A percentile compares a stretch with the other conserved stretches of the same genome.
Conservation (phyloP, 1,140 invertebrate species). For the Sitophilus oryzae region DNA sequence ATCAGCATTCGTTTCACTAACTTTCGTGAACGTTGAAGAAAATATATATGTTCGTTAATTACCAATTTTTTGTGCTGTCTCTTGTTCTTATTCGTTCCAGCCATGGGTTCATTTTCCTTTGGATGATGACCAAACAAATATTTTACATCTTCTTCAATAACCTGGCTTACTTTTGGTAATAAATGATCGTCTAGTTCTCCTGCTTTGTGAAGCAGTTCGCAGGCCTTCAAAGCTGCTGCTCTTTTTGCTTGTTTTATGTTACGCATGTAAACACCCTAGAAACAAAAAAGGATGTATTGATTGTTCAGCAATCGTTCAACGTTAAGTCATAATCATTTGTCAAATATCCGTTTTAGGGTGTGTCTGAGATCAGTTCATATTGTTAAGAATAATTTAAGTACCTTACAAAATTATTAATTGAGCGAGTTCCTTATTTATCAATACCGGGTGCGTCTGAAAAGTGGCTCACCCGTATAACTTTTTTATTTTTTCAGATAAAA, state of each 20-base stretch:
- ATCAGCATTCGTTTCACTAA: too few species aligned
- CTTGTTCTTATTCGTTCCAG: constrained; percentile 27
- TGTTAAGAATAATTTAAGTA: too few species aligned
- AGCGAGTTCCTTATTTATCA: too few species aligned
- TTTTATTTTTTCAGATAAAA: too few species aligned
- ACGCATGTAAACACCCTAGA: constrained; percentile 55
- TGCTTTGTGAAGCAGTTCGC: constrained; percentile 60
- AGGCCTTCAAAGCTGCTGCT: constrained; percentile 71
- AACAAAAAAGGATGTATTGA: not conserved
- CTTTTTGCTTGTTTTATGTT: constrained; percentile 67
- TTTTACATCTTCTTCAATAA: constrained; percentile 35
- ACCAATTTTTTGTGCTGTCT: constrained; percentile 31
- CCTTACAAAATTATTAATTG: too few species aligned
- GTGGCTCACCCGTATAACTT: too few species aligned
- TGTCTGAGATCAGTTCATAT: too few species aligned
- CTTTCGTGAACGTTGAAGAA: not conserved
- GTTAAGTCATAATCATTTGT: too few species aligned
- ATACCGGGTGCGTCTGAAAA: too few species aligned
- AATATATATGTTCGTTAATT: constrained; percentile 4
- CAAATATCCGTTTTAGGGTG: too few species aligned
- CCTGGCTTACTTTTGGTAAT: constrained; percentile 61
- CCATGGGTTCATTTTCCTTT: constrained; percentile 40
- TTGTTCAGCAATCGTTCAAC: constrained; percentile 5
- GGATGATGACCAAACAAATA: constrained; percentile 52
- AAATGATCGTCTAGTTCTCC: constrained; percentile 77